Conservation (phyloP, 1,140 invertebrate genomes). For the Bradysia coprophila region DNA sequence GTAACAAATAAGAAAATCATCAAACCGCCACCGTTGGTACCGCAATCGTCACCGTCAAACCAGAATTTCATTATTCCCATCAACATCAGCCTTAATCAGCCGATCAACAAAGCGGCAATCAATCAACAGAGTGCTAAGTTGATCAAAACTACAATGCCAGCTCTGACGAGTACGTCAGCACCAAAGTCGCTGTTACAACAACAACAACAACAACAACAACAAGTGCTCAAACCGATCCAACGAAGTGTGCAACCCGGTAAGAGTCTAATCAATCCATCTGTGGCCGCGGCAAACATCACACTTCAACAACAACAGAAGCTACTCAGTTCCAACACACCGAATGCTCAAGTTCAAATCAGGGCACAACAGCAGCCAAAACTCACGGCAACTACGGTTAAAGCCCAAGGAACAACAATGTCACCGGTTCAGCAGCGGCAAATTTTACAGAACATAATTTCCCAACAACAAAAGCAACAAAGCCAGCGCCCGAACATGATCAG, state of each 20-base stretch:
- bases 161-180: background rate
- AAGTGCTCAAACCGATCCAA: background rate
- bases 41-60: background rate
- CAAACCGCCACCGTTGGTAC: background rate
- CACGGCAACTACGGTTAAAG: background rate
- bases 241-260: slow-evolving; percentile 1
- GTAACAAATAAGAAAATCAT: background rate
- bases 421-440: slow-evolving; percentile 16
- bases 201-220: too few relatives aligned
- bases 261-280: slow-evolving; percentile 2
- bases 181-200: background rate
- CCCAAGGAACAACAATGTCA: slow-evolving; percentile 10
- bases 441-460: background rate
- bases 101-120: background rate
- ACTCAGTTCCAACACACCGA: background rate
- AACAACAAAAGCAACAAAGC: slow-evolving; percentile 5
- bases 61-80: slow-evolving; percentile 8
- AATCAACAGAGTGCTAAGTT: background rate
- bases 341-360: background rate
- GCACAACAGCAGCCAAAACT: background rate
- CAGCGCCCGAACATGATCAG: background rate
- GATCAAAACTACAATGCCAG: background rate
- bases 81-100: slow-evolving; percentile 1
- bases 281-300: slow-evolving; percentile 1
- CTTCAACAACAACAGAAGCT: slow-evolving; percentile 1